Percentiles rank a stretch among this genome's conserved stretches.
Evolutionary conservation across 1,140 invertebrate genomes (phyloP).

Genomic region (Philotrypesis tridentata): DNA sequence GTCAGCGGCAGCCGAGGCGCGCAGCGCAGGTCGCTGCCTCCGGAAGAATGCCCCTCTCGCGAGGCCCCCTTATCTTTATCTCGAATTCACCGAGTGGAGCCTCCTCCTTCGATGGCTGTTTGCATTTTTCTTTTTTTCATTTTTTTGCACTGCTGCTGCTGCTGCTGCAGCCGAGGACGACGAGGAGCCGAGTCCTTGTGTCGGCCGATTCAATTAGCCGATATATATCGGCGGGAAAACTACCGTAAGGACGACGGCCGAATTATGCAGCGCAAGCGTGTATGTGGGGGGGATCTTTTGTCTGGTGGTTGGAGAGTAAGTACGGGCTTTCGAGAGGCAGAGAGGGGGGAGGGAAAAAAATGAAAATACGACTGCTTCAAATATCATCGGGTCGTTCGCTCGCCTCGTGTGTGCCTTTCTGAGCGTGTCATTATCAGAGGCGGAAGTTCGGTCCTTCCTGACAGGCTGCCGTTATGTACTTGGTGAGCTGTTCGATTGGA

Average conservation of each 20-base stretch:
- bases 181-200: neutral
- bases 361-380: neutral
- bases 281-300: neutral
- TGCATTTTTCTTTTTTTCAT: no score
- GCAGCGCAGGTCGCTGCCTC: neutral
- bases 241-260: neutral
- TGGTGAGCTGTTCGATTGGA: neutral
- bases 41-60: neutral
- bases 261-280: neutral
- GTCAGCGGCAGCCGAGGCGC: neutral
- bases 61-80: neutral
- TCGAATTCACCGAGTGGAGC: neutral
- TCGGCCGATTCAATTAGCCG: slow-evolving; percentile 9
- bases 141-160: neutral
- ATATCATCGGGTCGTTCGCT: neutral
- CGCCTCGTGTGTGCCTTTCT: neutral
- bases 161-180: no score
- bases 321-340: no score
- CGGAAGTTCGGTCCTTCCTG: neutral
- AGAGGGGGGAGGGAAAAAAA: neutral
- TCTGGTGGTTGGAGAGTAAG: no score
- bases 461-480: neutral
- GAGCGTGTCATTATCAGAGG: neutral
- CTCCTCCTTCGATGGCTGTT: no score
- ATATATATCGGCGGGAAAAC: neutral